These are phyloP conservation scores for Coreius guichenoti DNA, from an alignment of 2,797 vertebrate genomes.

Conservation along the genomic window DNA sequence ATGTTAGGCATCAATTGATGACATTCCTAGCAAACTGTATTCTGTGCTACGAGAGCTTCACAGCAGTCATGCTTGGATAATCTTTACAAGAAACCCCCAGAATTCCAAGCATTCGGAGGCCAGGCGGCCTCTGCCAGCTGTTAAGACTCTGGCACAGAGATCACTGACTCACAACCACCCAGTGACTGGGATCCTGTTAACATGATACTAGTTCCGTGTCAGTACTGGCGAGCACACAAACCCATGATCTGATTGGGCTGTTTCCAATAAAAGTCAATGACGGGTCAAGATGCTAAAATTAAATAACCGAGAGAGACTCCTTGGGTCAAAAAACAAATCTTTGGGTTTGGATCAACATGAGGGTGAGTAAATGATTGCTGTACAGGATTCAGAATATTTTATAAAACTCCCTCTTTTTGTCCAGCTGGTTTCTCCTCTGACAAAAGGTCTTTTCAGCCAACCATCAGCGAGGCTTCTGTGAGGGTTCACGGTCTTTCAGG, in stretches of 20 bases:
- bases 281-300: conserved; percentile 27
- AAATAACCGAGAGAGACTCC: background rate
- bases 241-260: conserved; percentile 9
- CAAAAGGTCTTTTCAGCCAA: conserved; percentile 38
- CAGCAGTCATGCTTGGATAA: conserved; percentile 19
- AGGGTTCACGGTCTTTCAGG: conserved; percentile 24
- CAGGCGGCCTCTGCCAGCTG: conserved; percentile 77
- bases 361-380: background rate
- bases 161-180: conserved; percentile 15
- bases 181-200: conserved; percentile 29
- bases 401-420: background rate
- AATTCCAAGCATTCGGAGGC: conserved; percentile 76
- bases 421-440: conserved; percentile 24
- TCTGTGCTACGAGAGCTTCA: background rate
- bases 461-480: conserved; percentile 43
- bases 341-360: background rate
- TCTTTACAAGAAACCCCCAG: conserved; percentile 56
- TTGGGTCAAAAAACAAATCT: background rate
- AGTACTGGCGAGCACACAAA: background rate
- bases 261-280: conserved; percentile 14
- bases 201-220: background rate
- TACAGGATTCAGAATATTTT: background rate
- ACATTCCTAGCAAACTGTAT: background rate
- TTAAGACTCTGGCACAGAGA: conserved; percentile 68
- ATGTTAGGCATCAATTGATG: background rate